Percentiles rank a stretch among this genome's conserved stretches.
Conservation (phyloP, 2,113 vertebrate species). For the Protomyctophum bolini region DNA sequence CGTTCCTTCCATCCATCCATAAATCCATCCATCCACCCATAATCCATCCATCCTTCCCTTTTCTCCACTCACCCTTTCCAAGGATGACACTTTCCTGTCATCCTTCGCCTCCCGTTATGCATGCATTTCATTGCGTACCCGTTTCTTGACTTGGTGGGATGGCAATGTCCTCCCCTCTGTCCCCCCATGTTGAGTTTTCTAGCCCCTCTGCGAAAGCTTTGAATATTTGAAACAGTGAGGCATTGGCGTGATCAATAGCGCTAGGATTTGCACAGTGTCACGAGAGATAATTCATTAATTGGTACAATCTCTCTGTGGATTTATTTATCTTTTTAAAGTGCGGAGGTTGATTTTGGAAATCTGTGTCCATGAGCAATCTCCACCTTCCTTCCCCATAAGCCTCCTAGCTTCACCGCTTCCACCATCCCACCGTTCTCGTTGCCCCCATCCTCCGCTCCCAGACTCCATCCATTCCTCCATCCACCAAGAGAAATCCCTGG, state of each 20-base stretch:
- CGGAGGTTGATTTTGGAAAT: neutral
- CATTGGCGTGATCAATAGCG: neutral
- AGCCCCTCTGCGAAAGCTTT: neutral
- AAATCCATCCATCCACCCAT: neutral
- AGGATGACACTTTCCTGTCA: constrained; percentile 7
- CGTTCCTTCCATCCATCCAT: neutral
- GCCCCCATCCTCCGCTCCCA: constrained; percentile 31
- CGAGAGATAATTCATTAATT: constrained; percentile 1
- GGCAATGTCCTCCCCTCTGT: no score
- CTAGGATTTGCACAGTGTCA: neutral
- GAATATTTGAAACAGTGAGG: neutral
- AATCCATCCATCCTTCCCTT: neutral
- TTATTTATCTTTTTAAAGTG: neutral
- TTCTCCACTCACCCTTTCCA: neutral
- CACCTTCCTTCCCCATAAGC: constrained; percentile 18
- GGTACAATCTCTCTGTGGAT: neutral
- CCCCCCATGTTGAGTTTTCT: neutral
- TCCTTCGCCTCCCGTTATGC: neutral
- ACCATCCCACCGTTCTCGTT: constrained; percentile 47
- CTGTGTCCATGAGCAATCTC: neutral
- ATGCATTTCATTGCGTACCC: no score
- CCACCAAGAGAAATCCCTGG: constrained; percentile 47
- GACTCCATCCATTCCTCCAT: constrained; percentile 37
- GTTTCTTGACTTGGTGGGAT: no score
- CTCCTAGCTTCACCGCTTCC: constrained; percentile 34